Percentiles rank a stretch among this genome's conserved stretches.
These are phyloP conservation scores for Zingel zingel DNA, from an alignment of 2,113 vertebrate genomes.

Conservation along the genomic window DNA sequence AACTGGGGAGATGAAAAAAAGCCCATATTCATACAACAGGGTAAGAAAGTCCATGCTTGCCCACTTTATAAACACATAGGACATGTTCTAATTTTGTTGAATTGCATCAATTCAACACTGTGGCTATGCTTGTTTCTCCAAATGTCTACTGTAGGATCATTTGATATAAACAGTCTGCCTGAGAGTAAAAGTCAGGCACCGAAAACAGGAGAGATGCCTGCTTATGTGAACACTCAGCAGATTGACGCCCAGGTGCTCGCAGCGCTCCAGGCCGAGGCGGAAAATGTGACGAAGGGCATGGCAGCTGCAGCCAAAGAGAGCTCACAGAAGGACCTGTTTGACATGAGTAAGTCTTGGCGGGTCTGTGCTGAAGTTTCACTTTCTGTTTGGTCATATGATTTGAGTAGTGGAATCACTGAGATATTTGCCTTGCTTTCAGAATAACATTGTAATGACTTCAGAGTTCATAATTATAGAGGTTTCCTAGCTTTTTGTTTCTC, in stretches of 20 bases:
- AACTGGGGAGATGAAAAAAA: conserved; percentile 87
- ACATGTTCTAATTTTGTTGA: background rate
- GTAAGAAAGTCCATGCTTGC: conserved; percentile 70
- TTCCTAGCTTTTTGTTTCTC: conserved; percentile 39
- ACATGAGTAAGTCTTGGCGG: conserved; percentile 92
- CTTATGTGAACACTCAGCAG: conserved; percentile 93
- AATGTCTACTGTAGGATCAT: conserved; percentile 82
- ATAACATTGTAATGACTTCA: background rate
- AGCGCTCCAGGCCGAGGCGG: conserved; percentile 84
- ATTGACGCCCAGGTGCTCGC: conserved; percentile 87
- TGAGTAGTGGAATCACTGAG: background rate
- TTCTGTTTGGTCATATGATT: background rate
- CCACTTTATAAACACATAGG: background rate
- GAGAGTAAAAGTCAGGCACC: conserved; percentile 84
- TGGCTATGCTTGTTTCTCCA: conserved; percentile 15
- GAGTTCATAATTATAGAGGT: conserved; percentile 65
- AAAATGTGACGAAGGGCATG: conserved; percentile 77
- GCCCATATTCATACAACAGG: conserved; percentile 85
- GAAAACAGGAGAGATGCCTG: conserved; percentile 84
- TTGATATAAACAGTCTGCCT: conserved; percentile 86
- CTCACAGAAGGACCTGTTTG: conserved; percentile 94
- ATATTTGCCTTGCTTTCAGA: background rate
- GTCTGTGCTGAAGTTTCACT: background rate
- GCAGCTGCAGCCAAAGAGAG: conserved; percentile 84
- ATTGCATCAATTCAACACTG: background rate